Base-by-base conservation (phyloP, 2,888 invertebrate genomes). In the Lasius platythorax region DNA sequence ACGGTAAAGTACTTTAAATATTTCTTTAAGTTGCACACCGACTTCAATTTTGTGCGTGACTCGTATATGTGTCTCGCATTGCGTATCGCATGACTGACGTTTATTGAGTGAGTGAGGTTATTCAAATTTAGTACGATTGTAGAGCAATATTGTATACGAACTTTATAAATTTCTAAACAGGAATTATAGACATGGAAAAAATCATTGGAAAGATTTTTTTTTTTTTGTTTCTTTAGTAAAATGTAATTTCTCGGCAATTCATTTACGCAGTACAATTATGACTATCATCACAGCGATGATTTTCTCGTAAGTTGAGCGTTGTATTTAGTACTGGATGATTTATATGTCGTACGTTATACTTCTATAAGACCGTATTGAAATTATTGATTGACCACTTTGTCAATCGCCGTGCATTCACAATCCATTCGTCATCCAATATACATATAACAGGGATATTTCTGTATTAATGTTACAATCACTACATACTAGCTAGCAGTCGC, bases 1-100 rank as follows among this genome's bases (percentile, higher is more conserved):
- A 96, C 94, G 96, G 96, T 96, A 93, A 56, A 96, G 96, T 95
- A 87, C 64, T 70, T 12, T 1, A 11, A 9, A 37, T n/a, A 3
- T 8, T 61, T 68, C 23, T 64, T n/a, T 3, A 46, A 23, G 6
- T 40, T 23, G 9, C 33, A 23, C 6, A 3, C 2, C 12, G 0
- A 5, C n/a, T 12, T 46, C 40, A 23, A 33, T 28, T 15, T 53
- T 53, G 8, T 18, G 50, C 28, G 18, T 37, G 18, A 12, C 40
- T 53, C n/a, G 12, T 11, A 15, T 11, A 15, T 58, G 28, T 56
- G 5, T 23, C 6, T 50, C n/a, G 30, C 68, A 40, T 66, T 43
- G 63, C 63, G 40, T 18, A 30, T 63, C 3, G 61, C 61, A 33
- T 63, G 30, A 28, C 1, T 33, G 28, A 30, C 23, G 12, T 66